These are phyloP conservation scores for Matsumyia berberina DNA, from an alignment of 2,888 invertebrate species.

Conservation along the genomic window DNA sequence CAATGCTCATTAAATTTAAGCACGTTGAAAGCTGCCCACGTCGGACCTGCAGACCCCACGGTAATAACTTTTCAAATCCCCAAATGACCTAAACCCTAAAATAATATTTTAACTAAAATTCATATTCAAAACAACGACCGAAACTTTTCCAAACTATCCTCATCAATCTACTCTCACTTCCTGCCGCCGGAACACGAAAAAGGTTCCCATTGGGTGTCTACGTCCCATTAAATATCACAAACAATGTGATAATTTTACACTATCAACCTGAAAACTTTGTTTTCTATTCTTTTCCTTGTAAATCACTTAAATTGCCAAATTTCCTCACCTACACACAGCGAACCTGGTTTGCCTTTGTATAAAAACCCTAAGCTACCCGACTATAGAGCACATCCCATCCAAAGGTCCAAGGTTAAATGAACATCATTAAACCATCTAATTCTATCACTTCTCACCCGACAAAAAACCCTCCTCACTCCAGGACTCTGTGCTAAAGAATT, in stretches of 20 bases:
- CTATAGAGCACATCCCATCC: constrained; percentile 14
- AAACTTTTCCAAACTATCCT: constrained; percentile 53
- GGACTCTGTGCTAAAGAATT: constrained; percentile 58
- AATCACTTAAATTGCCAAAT: constrained; percentile 68
- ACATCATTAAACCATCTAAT: constrained; percentile 74
- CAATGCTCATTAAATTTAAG: neutral
- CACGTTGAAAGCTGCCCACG: neutral
- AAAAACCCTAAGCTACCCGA: constrained; percentile 27
- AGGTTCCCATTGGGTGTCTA: constrained; percentile 22
- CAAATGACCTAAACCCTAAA: constrained; percentile 16
- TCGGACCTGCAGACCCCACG: neutral
- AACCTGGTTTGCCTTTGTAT: neutral
- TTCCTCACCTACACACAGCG: constrained; percentile 58
- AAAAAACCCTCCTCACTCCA: constrained; percentile 15
- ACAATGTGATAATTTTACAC: constrained; percentile 66
- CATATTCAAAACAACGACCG: constrained; percentile 12
- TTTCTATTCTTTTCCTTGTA: constrained; percentile 44
- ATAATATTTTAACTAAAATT: constrained; percentile 31
- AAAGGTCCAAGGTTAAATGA: constrained; percentile 66
- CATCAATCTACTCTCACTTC: constrained; percentile 62
- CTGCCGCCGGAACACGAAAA: neutral
- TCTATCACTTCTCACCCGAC: constrained; percentile 62
- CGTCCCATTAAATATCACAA: constrained; percentile 52
- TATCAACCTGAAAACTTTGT: constrained; percentile 56
- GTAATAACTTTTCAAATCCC: constrained; percentile 14